These are phyloP conservation scores for Lagopus leucura DNA, from an alignment of 2,113 vertebrate species.

Conservation along the genomic window DNA sequence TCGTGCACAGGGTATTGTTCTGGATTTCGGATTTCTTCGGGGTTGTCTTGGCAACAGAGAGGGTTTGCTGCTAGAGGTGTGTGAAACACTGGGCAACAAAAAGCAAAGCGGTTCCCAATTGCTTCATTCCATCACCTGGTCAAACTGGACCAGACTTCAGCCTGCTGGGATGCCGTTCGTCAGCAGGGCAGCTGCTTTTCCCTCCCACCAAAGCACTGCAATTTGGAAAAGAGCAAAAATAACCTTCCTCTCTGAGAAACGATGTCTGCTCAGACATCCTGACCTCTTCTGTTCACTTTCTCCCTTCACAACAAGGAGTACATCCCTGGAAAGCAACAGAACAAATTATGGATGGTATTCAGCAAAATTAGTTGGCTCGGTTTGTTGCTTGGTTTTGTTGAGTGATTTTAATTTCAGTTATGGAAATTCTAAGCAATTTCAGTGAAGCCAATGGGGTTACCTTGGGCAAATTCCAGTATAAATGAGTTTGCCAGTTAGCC, in stretches of 20 bases:
- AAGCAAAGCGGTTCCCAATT: constrained; percentile 32
- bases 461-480: neutral
- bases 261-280: neutral
- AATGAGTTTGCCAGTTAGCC: neutral
- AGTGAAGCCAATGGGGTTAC: neutral
- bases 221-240: neutral
- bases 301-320: neutral
- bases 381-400: neutral
- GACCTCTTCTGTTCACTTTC: neutral
- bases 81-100: constrained; percentile 61
- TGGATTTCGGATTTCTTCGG: constrained; percentile 56
- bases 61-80: constrained; percentile 62
- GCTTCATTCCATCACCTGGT: constrained; percentile 23
- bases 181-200: neutral
- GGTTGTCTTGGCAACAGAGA: constrained; percentile 71
- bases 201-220: accelerated
- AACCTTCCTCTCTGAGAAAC: neutral
- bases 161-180: neutral
- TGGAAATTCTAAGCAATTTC: neutral
- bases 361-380: neutral
- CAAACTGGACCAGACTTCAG: neutral
- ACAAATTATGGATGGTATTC: neutral
- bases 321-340: neutral
- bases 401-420: neutral
- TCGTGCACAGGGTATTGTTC: constrained; percentile 50